Base-by-base conservation (phyloP, 2,888 invertebrate species). In the Dendrolimus pini region DNA sequence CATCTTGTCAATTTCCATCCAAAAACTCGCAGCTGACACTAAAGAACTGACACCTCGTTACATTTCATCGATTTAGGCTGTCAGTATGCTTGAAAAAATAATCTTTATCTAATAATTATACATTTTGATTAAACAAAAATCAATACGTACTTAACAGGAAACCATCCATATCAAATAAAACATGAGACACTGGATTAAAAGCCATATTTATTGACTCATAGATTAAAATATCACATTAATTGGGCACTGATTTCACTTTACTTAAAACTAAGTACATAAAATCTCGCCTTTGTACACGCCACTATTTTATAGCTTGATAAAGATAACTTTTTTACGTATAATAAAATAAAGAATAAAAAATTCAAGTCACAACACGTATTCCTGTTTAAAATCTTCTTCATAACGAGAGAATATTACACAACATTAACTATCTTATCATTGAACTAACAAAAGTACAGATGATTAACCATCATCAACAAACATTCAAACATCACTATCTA, bases 141-240 rank as follows among this genome's bases (percentile, higher is more conserved):
- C 6, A 30, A 57, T 65, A 82, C 87, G 86, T 78, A 88, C 89
- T 84, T 58, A 88, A 62, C 63, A 89, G 67, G 59, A 89, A 73
- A 58, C 89, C 89, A 69, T 89, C 88, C 89, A 89, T 89, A 72
- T 89, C 89, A 72, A 89, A 89, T 72, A 89, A 81, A 70, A 86
- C 77, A 67, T 89, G 87, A 52, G 82, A 78, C 57, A 83, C 82
- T 30, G 71, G 67, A 65, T 68, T 66, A 62, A 68, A 80, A 56
- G 53, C 53, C 81, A 83, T 83, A 69, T 75, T 78, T 65, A 63
- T 65, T 56, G 30, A 30, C 6, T 30, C 30, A 30, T 6, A 30
- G 6, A 30, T 30, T 30, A 30, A n/a, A 30, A 30, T 59, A 61
- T 57, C 57, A 65, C 63, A 60, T 56, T 53, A 42, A 58, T 58